phyloP scores from a whole-genome alignment of 2,888 invertebrate genomes.

The Parapristionchus giblindavisi region DNA sequence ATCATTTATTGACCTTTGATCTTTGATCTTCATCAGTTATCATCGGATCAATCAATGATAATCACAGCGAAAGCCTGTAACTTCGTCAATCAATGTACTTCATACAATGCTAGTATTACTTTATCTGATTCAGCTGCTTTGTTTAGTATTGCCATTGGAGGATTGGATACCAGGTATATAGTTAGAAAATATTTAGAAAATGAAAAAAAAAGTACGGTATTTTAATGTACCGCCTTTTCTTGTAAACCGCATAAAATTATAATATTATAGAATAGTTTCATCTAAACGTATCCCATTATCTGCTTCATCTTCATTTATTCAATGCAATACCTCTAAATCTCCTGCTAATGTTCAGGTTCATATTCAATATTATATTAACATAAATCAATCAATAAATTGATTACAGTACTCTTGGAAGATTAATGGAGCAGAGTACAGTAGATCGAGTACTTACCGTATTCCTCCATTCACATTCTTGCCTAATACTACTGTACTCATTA shows the following conservation, averaged over 20 bases:
- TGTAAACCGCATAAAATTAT: not conserved
- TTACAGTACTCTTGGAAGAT: slow-evolving; percentile 35
- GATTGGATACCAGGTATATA: slow-evolving; percentile 14
- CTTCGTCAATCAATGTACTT: slow-evolving; percentile 12
- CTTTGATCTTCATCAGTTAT: not conserved
- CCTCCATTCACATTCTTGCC: slow-evolving; percentile 9
- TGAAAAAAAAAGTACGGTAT: not conserved
- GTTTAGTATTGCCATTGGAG: slow-evolving; percentile 2
- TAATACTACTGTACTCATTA: slow-evolving; percentile 10
- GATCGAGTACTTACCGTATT: not conserved
- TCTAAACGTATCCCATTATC: not conserved
- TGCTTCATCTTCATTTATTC: not conserved
- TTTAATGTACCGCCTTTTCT: not conserved
- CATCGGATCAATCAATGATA: not conserved
- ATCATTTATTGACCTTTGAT: not conserved
- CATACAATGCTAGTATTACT: not conserved
- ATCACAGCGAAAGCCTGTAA: slow-evolving; percentile 13
- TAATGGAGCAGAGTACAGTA: slow-evolving; percentile 2
- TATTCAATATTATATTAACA: not conserved
- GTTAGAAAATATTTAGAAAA: not conserved
- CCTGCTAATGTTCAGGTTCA: slow-evolving; percentile 9
- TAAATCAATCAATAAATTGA: not conserved
- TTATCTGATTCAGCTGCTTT: not conserved
- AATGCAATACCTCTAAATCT: not conserved
- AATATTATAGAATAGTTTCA: not conserved